Conservation (phyloP, 2,888 invertebrate species). For the Hermaeophaga mercurialis region DNA sequence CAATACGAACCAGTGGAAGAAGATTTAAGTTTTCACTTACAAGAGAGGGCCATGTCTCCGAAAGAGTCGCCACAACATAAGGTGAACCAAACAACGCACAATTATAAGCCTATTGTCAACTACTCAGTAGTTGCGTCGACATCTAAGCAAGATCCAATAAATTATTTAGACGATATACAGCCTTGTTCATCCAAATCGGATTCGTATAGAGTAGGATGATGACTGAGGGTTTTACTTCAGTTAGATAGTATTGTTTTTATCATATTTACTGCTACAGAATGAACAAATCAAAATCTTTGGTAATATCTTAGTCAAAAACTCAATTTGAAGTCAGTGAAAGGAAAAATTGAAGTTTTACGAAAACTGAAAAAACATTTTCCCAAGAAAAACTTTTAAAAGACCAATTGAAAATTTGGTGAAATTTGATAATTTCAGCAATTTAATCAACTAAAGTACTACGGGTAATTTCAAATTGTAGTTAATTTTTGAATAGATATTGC, state of each 20-base stretch:
- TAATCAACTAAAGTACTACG: constrained; percentile 9
- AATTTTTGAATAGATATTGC: constrained; percentile 28
- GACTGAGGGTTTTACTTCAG: constrained; percentile 43
- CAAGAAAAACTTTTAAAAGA: too few species aligned
- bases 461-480: constrained; percentile 18
- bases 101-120: constrained; percentile 55
- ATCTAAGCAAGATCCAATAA: constrained; percentile 58
- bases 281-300: constrained; percentile 14
- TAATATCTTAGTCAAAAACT: constrained; percentile 17
- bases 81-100: constrained; percentile 56
- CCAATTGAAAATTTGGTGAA: too few species aligned
- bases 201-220: constrained; percentile 55
- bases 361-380: too few species aligned
- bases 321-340: constrained; percentile 14
- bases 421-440: too few species aligned
- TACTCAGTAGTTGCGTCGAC: constrained; percentile 57
- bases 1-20: constrained; percentile 68
- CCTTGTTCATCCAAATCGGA: constrained; percentile 59
- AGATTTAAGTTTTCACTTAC: constrained; percentile 65
- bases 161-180: constrained; percentile 58
- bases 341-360: constrained; percentile 5
- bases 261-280: constrained; percentile 31
- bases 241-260: constrained; percentile 37
- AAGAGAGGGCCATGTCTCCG: constrained; percentile 54
- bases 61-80: constrained; percentile 51